phyloP scores from a whole-genome alignment of 2,888 invertebrate genomes.

The Cartodere bifasciata region DNA sequence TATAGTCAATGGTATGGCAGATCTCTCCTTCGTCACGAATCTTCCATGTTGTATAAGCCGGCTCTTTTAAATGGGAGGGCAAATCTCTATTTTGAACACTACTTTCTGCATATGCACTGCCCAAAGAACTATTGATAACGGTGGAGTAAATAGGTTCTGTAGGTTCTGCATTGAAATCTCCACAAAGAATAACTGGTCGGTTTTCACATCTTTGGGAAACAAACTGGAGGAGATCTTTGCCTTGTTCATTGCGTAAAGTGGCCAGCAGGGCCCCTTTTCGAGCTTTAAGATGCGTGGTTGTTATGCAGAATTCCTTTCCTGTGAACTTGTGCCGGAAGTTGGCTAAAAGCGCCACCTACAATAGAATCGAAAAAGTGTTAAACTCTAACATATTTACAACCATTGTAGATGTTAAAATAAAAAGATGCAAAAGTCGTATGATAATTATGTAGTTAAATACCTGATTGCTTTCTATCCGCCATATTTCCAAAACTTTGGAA shows the following conservation, averaged over 20 bases:
- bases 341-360: slow-evolving; percentile 47
- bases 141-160: slow-evolving; percentile 55
- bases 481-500: slow-evolving; percentile 52
- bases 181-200: slow-evolving; percentile 52
- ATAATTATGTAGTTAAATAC: slow-evolving; percentile 28
- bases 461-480: slow-evolving; percentile 62
- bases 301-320: slow-evolving; percentile 48
- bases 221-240: slow-evolving; percentile 51
- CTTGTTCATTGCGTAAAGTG: slow-evolving; percentile 57
- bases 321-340: slow-evolving; percentile 42
- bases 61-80: slow-evolving; percentile 36
- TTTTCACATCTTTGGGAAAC: slow-evolving; percentile 35
- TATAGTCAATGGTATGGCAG: slow-evolving; percentile 64
- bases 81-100: no score
- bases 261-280: slow-evolving; percentile 52
- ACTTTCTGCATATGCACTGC: no score
- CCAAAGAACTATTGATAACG: no score
- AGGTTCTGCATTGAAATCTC: slow-evolving; percentile 68
- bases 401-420: slow-evolving; percentile 1
- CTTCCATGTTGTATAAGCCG: slow-evolving; percentile 67
- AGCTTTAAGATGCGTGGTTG: slow-evolving; percentile 64
- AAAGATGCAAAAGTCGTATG: neutral
- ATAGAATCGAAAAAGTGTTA: slow-evolving; percentile 1
- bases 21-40: slow-evolving; percentile 55
- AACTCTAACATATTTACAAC: neutral